phyloP scores from a whole-genome alignment of 2,888 invertebrate genomes.

The Ptycholaimellus sp. region DNA sequence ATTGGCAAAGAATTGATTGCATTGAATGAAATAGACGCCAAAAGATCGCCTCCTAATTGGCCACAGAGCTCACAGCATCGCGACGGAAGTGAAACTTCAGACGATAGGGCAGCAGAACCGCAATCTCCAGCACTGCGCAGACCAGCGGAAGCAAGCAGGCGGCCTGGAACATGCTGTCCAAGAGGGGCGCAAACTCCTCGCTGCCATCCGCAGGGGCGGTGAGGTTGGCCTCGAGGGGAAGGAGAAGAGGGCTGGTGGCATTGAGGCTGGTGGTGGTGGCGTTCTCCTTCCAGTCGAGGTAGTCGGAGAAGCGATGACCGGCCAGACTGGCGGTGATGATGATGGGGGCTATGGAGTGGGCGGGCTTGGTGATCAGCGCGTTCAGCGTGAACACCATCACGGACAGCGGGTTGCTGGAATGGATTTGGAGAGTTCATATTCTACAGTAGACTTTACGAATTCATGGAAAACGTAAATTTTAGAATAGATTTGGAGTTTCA shows the following conservation, averaged over 20 bases:
- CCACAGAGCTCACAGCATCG: no score
- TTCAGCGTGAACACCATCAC: slow-evolving; percentile 26
- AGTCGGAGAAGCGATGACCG: slow-evolving; percentile 18
- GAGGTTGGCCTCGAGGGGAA: no score
- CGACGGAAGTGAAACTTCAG: background rate
- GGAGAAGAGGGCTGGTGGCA: no score
- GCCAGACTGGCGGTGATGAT: slow-evolving; percentile 22
- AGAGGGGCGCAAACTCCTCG: background rate
- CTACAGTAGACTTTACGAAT: no score
- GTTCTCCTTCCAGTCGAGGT: background rate
- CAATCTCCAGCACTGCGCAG: background rate
- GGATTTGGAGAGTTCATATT: no score
- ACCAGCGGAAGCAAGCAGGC: background rate
- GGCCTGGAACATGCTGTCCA: background rate
- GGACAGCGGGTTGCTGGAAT: slow-evolving; percentile 24
- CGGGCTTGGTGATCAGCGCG: slow-evolving; percentile 25
- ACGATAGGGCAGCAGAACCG: background rate
- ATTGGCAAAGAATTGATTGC: no score
- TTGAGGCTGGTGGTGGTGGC: no score
- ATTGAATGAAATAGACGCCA: no score
- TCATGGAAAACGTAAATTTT: background rate
- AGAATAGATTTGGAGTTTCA: background rate
- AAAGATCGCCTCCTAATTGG: no score
- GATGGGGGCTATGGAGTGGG: slow-evolving; percentile 25
- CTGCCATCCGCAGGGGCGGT: no score